phyloP scores from a whole-genome alignment of 30 jellyfish, hydroid and myxozoan species.

The Hydractinia symbiolongicarpus region DNA sequence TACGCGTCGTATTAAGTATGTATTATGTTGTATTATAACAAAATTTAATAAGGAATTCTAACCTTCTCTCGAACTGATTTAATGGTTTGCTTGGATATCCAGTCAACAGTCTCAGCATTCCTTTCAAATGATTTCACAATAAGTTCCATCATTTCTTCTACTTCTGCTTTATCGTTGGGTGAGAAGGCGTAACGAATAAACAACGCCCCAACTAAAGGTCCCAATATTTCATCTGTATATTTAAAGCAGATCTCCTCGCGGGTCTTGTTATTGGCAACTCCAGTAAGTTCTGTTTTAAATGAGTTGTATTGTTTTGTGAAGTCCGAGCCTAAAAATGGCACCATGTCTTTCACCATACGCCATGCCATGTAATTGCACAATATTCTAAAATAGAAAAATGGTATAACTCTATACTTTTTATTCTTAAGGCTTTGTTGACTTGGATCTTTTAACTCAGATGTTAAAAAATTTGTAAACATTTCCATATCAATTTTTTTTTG shows the following conservation, averaged over 20 bases:
- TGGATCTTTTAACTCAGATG: too few species aligned
- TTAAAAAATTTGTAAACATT: too few species aligned
- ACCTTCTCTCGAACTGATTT: slow-evolving; percentile 87
- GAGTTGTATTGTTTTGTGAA: slow-evolving; percentile 60
- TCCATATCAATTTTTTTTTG: too few species aligned
- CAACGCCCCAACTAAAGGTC: slow-evolving; percentile 95
- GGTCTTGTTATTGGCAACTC: slow-evolving; percentile 61
- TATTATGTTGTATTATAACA: not conserved
- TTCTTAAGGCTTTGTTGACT: too few species aligned
- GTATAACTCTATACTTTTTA: too few species aligned
- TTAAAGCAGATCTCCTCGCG: slow-evolving; percentile 82
- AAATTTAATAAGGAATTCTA: not conserved
- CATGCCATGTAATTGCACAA: slow-evolving; percentile 87
- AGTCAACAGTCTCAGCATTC: slow-evolving; percentile 73
- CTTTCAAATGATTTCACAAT: slow-evolving; percentile 69
- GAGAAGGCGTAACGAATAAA: slow-evolving; percentile 75
- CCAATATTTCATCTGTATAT: slow-evolving; percentile 87
- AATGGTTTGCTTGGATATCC: slow-evolving; percentile 88
- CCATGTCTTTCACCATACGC: slow-evolving; percentile 98
- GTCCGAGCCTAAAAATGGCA: slow-evolving; percentile 61
- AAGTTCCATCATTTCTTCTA: slow-evolving; percentile 92
- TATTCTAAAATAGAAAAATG: slow-evolving; percentile 25
- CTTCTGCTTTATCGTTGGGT: slow-evolving; percentile 74
- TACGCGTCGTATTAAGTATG: too few species aligned
- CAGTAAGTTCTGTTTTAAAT: slow-evolving; percentile 78